Evolutionary conservation across 2,888 invertebrate species (phyloP).

Genomic region (Blastobasis adustella): DNA sequence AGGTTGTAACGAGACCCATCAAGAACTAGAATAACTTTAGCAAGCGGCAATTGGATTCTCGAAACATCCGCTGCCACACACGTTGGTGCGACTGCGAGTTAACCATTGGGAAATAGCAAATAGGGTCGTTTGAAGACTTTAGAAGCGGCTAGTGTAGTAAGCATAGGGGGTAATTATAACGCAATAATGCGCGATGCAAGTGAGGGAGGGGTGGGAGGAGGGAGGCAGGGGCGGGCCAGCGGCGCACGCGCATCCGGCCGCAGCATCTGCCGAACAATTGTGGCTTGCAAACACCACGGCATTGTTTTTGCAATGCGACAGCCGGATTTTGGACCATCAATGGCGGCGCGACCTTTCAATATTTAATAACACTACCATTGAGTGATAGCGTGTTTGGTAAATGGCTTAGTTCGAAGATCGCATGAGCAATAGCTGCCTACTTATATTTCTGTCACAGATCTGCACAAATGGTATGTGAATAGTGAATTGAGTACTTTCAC

Average conservation of each 20-base stretch:
- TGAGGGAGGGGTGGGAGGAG: neutral
- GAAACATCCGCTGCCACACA: no score
- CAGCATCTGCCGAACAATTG: slow-evolving; percentile 10
- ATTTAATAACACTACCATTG: neutral
- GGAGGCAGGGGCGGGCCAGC: neutral
- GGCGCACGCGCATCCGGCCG: slow-evolving; percentile 9
- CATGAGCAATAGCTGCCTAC: neutral
- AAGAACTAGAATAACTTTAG: no score
- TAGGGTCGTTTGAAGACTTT: no score
- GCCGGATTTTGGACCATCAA: no score
- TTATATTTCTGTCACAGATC: neutral
- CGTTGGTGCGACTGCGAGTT: no score
- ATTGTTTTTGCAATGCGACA: neutral
- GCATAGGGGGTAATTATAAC: neutral
- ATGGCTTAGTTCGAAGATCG: neutral
- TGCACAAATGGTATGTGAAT: neutral
- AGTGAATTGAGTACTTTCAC: no score
- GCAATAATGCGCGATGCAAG: neutral
- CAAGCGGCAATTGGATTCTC: no score
- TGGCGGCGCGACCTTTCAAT: neutral
- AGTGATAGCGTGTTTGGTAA: neutral
- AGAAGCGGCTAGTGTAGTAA: neutral
- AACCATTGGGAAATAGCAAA: no score
- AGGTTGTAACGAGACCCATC: no score
- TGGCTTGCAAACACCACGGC: neutral